A percentile compares a stretch with the other conserved stretches of the same genome.
These are phyloP conservation scores for Psittacus erithacus DNA, from an alignment of 2,113 vertebrate genomes.

Conservation along the genomic window DNA sequence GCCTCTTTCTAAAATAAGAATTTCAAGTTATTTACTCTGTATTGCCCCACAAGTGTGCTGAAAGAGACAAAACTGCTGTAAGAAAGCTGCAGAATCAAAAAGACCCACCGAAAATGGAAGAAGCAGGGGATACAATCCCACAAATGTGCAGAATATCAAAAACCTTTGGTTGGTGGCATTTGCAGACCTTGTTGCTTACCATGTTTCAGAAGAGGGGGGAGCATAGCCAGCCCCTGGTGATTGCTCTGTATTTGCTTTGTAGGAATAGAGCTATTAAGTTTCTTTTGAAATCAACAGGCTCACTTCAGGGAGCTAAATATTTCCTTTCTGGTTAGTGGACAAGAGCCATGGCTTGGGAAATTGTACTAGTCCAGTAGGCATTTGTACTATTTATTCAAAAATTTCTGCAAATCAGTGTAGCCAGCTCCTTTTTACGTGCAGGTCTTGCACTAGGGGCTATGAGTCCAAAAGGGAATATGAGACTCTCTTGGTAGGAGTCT, in stretches of 20 bases:
- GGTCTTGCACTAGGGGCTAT: background rate
- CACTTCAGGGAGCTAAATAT: background rate
- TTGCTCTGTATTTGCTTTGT: constrained; percentile 22
- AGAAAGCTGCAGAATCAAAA: background rate
- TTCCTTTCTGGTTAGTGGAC: constrained; percentile 27
- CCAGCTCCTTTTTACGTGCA: background rate
- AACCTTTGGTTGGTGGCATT: background rate
- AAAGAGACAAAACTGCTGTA: background rate
- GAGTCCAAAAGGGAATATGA: background rate
- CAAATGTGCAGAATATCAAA: background rate
- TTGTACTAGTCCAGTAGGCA: background rate
- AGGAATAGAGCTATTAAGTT: constrained; percentile 8
- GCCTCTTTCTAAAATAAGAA: background rate
- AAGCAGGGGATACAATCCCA: background rate
- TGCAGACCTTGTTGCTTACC: constrained; percentile 9
- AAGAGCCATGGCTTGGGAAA: background rate
- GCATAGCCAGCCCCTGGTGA: background rate
- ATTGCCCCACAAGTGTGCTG: background rate
- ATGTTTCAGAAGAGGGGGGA: background rate
- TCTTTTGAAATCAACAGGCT: constrained; percentile 39
- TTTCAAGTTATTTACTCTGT: background rate
- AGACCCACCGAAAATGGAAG: background rate
- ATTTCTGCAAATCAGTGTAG: background rate
- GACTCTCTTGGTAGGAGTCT: background rate
- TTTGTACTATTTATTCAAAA: background rate